Evolutionary conservation across 2,888 invertebrate genomes (phyloP), one percentile per base, ranked within the genome.

Genomic region (Antheraea assamensis): DNA sequence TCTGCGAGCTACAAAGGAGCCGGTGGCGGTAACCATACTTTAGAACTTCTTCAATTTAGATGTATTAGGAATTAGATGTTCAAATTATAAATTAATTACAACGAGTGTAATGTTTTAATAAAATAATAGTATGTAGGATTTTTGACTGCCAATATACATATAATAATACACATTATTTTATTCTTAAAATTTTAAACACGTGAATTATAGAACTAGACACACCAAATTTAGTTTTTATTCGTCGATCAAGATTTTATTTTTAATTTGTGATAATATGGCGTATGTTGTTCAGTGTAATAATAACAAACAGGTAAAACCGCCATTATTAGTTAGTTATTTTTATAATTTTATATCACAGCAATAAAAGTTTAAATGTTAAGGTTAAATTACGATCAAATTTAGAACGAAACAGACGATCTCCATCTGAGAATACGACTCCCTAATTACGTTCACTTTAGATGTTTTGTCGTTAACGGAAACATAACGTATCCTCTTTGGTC

Each of bases 401-500:
- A 61, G 61, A 71, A 58, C 55, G 66, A 71, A 74, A 66, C 64
- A 68, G 49, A 49, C 66, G 72, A 74, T 72, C 75, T 71, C 35
- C 35, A 21, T 68, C 68, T 68, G 68, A 68, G 73, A 73, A 73
- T 58, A 55, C 74, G 30, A 71, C 42, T 55, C 71, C 76, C 75
- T 78, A 75, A 76, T 75, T 75, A 85, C 80, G 80, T 80, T 82
- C 81, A 84, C 82, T 84, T 83, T 83, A 81, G 81, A 78, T 74
- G 76, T 73, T 76, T 78, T 75, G 80, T 81, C 84, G 82, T 85
- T 85, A 87, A 87, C 87, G 87, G 86, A 87, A 88, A 88, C 83
- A 86, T 86, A 84, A 88, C 81, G 84, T 84, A 87, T 89, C 88
- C 88, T 87, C 87, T 85, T 85, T 83, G 82, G 84, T 82, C 79